phyloP scores from a whole-genome alignment of 2,888 invertebrate genomes.

The Copidosoma aretas region DNA sequence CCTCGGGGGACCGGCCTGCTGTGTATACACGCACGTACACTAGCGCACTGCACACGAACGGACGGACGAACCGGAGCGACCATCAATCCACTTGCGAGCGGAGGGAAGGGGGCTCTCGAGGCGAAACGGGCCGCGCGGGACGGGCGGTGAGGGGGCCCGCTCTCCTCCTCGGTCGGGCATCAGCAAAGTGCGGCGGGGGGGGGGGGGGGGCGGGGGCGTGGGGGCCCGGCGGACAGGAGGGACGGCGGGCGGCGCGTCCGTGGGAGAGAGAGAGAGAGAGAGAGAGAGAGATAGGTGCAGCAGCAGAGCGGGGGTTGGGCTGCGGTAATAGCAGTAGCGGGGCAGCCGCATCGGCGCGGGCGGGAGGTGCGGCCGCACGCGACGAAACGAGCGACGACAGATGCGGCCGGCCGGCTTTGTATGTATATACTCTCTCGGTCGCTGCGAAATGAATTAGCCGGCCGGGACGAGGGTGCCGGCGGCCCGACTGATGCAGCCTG shows the following conservation, averaged over 20 bases:
- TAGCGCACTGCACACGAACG: no score
- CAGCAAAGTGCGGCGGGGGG: slow-evolving; percentile 27
- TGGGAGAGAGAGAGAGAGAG: slow-evolving; percentile 8
- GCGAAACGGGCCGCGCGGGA: no score
- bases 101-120: no score
- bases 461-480: no score
- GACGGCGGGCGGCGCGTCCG: background rate
- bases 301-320: background rate
- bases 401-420: slow-evolving; percentile 8
- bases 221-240: slow-evolving; percentile 11
- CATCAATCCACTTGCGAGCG: background rate
- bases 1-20: slow-evolving; percentile 16
- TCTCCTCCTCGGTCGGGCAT: slow-evolving; percentile 33
- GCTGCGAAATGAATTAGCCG: no score
- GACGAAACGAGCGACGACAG: slow-evolving; percentile 25
- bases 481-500: no score
- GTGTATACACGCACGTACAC: no score
- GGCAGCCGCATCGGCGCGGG: background rate
- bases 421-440: no score
- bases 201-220: slow-evolving; percentile 1
- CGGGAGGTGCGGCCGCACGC: background rate
- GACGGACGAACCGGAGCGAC: no score
- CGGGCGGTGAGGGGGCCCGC: no score
- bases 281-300: slow-evolving; percentile 21
- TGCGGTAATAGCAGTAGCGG: background rate